Evolutionary conservation across 2,113 vertebrate species (phyloP).

Genomic region (Psilopsiagon aurifrons): DNA sequence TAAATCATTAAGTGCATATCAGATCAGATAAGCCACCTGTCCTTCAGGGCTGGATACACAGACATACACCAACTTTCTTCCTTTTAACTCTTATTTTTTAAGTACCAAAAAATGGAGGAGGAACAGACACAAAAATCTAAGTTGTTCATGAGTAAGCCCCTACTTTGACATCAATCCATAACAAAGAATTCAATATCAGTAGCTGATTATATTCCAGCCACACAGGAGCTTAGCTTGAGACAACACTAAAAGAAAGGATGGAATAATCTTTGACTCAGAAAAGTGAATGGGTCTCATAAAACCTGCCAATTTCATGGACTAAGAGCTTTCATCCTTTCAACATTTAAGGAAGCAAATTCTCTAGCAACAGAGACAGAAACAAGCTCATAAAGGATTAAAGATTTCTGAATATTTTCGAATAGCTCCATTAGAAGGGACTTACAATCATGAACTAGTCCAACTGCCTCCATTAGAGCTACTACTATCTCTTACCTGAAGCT

Average conservation of each 20-base stretch:
- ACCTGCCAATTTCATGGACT: neutral
- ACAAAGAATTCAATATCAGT: neutral
- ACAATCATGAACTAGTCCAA: neutral
- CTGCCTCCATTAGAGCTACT: neutral
- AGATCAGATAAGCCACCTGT: neutral
- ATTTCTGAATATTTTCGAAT: neutral
- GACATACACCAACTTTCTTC: neutral
- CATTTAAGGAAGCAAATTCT: neutral
- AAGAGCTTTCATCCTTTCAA: neutral
- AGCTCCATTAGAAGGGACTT: neutral
- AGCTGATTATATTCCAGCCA: neutral
- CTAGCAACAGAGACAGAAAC: neutral
- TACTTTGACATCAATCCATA: neutral
- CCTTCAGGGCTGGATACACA: neutral
- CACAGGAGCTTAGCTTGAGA: neutral
- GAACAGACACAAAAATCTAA: neutral
- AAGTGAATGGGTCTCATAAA: neutral
- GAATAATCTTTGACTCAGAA: neutral
- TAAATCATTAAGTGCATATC: neutral
- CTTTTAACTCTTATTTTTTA: neutral
- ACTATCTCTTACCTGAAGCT: neutral
- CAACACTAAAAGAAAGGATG: neutral
- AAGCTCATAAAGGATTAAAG: neutral
- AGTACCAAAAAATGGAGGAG: neutral
- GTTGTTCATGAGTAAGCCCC: neutral